Percentiles rank a stretch among this genome's conserved stretches.
Conservation (phyloP, 1,140 invertebrate genomes). For the Drosophila sproati region DNA sequence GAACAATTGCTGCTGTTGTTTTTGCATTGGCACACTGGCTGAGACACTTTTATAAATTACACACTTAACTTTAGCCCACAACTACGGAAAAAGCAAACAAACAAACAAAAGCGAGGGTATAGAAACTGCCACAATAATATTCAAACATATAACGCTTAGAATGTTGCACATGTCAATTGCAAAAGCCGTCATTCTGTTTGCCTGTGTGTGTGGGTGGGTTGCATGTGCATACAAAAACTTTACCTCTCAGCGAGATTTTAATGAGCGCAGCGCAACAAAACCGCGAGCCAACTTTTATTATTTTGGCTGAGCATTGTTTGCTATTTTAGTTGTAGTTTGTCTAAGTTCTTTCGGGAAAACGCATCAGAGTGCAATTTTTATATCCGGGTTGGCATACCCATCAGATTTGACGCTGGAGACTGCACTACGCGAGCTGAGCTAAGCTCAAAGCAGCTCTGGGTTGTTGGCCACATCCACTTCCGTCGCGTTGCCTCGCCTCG, state of each 20-base stretch:
- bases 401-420: slow-evolving; percentile 19
- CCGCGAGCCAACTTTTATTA: slow-evolving; percentile 72
- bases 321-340: slow-evolving; percentile 41
- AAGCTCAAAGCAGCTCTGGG: slow-evolving; percentile 17
- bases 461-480: slow-evolving; percentile 60
- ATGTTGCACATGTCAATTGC: slow-evolving; percentile 61
- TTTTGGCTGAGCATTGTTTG: slow-evolving; percentile 61
- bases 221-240: slow-evolving; percentile 45
- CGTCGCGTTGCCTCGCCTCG: slow-evolving; percentile 26
- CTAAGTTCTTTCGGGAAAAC: slow-evolving; percentile 24
- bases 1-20: slow-evolving; percentile 53
- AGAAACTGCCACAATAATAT: not conserved
- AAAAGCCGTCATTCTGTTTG: slow-evolving; percentile 43
- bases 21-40: slow-evolving; percentile 29
- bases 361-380: slow-evolving; percentile 79
- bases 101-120: not conserved
- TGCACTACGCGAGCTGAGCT: not conserved
- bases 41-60: slow-evolving; percentile 75
- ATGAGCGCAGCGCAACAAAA: slow-evolving; percentile 66
- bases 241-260: slow-evolving; percentile 69
- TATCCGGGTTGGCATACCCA: slow-evolving; percentile 60
- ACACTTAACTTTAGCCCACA: slow-evolving; percentile 64
- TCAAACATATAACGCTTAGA: slow-evolving; percentile 38
- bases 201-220: slow-evolving; percentile 8
- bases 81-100: not conserved